phyloP scores from a whole-genome alignment of 2,888 invertebrate species.

The Penaeus monodon region DNA sequence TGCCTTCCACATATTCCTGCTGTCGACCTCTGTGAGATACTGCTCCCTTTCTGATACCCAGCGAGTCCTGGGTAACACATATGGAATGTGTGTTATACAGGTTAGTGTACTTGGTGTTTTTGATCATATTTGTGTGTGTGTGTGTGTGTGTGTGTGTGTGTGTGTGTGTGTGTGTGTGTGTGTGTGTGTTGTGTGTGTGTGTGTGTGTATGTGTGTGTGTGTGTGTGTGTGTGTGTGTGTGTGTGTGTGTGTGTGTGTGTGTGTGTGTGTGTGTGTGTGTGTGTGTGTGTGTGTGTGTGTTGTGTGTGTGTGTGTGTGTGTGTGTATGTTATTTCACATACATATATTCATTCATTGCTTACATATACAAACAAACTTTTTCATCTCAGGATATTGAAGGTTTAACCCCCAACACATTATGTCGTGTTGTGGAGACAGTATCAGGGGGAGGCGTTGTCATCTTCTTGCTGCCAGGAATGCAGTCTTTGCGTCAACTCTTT shows the following conservation, averaged over 20 bases:
- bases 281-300: no score
- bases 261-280: no score
- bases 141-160: no score
- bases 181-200: no score
- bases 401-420: conserved; percentile 94
- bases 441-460: conserved; percentile 96
- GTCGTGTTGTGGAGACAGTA: conserved; percentile 96
- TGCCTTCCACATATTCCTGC: conserved; percentile 94
- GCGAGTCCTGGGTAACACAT: conserved; percentile 96
- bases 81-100: conserved; percentile 94
- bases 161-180: no score
- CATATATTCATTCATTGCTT: no score
- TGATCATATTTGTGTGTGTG: not conserved
- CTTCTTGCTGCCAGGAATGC: conserved; percentile 81
- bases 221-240: no score
- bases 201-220: no score
- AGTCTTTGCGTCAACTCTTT: conserved; percentile 89
- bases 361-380: not conserved
- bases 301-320: no score
- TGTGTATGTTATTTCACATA: no score
- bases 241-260: no score
- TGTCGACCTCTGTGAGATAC: conserved; percentile 95
- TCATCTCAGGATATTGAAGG: conserved; percentile 93
- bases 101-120: conserved; percentile 70
- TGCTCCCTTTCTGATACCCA: conserved; percentile 98